Base-by-base conservation (phyloP, 92 coral and sea anemone species). In the Phenganax subtilis region DNA sequence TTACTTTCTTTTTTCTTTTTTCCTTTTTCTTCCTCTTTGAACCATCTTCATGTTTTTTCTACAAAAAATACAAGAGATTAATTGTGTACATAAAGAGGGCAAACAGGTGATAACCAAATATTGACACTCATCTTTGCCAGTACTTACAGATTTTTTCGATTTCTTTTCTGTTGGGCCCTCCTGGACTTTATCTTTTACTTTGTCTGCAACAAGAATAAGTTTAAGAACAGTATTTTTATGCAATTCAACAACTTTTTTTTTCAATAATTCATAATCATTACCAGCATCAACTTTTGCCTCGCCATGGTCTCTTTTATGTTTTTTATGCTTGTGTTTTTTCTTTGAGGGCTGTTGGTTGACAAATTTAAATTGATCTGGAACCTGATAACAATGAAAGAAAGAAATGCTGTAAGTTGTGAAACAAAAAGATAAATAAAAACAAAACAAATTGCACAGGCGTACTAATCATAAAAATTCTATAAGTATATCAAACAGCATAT, bases 291-390 rank as follows among this genome's bases (percentile, higher is more conserved):
- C 51, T 61, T 77, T 77, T 58, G 71, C 51, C 78, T 85, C 88
- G 14, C 84, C 76, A 61, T 85, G 85, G 6, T 81, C 88, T 54
- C 55, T 88, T 73, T 90, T 93, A 87, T 90, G 98, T 30, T 93
- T 93, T 81, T 93, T 93, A 86, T 93, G 97, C 70, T 86, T 92
- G 81, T 93, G 97, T 80, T 92, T 92, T 77, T 90, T 92, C 86
- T 93, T 93, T 54, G 87, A 84, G 44, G 98, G 98, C 68, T 93
- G 97, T 66, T 91, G 98, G 75, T 87, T 93, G 91, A 93, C 86
- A 71, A 93, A 93, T 76, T 97, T 88, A 80, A 92, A 93, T 75
- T 93, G 97, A 55, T 93, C 98, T 64, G 97, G 98, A 82, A 93
- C 92, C 98, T 92, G 90, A 28, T 37, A 37, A 37, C 47, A 37